Evolutionary conservation across 2,113 vertebrate genomes (phyloP).

Genomic region (Scortum barcoo): DNA sequence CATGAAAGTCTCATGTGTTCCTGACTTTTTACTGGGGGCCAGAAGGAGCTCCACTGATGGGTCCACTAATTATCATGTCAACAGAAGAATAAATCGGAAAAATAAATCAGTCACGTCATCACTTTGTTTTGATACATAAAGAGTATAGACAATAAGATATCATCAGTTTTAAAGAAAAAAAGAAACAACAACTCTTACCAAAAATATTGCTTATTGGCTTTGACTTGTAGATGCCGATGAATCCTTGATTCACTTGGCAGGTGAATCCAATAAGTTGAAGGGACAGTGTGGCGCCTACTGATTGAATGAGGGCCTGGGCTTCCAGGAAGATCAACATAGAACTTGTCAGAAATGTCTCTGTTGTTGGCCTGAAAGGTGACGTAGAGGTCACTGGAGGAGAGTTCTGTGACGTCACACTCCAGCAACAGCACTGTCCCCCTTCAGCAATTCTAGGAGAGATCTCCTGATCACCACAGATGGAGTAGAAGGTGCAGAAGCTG

Average conservation of each 20-base stretch:
- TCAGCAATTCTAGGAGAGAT: slow-evolving; percentile 50
- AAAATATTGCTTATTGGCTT: too few relatives aligned
- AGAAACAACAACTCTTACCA: too few relatives aligned
- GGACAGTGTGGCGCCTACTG: slow-evolving; percentile 46
- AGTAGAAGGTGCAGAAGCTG: slow-evolving; percentile 36
- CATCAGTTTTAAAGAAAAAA: too few relatives aligned
- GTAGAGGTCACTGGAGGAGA: slow-evolving; percentile 60
- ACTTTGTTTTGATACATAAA: too few relatives aligned
- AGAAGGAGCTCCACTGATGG: slow-evolving; percentile 69
- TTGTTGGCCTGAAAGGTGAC: slow-evolving; percentile 61
- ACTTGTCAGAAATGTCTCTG: not conserved
- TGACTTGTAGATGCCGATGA: too few relatives aligned
- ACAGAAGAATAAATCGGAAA: too few relatives aligned
- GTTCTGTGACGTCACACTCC: slow-evolving; percentile 65
- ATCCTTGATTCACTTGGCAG: too few relatives aligned
- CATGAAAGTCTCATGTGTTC: slow-evolving; percentile 68
- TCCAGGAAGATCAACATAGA: slow-evolving; percentile 52
- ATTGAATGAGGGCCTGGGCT: slow-evolving; percentile 36
- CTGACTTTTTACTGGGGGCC: slow-evolving; percentile 35
- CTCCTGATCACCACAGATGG: slow-evolving; percentile 76
- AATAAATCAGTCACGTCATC: too few relatives aligned
- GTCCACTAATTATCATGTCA: slow-evolving; percentile 47
- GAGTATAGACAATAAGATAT: too few relatives aligned
- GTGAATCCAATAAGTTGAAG: too few relatives aligned
- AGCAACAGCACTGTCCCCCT: slow-evolving; percentile 50